Base-by-base conservation (phyloP, 2,797 vertebrate genomes). In the Trematomus bernacchii region DNA sequence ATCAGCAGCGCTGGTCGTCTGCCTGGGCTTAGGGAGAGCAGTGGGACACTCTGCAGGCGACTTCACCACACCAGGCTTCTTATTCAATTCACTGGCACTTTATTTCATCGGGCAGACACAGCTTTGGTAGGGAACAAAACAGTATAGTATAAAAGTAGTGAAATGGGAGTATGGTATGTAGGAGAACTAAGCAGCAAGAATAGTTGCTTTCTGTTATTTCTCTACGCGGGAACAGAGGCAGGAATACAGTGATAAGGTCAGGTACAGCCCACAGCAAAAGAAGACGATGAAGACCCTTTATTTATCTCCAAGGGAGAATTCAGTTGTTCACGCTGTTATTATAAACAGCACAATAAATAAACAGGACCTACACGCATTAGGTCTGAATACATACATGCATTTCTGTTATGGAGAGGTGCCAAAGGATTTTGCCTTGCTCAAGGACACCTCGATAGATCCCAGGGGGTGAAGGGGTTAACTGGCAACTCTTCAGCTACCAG, bases 1-100 rank as follows among this genome's bases (percentile, higher is more conserved):
- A 90, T 83, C 77, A 80, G 73, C 76, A 80, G 73, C 57, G 30
- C 15, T 65, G 58, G 73, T 51, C 12, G 30, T 61, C 40, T 10
- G 3, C 69, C 21, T 50, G 52, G 48, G 71, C 57, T 44, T 66
- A 50, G 59, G 33, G 30, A 65, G 65, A 68, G 70, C 60, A 53
- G 57, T 18, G 21, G 65, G 54, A 37, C 44, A 72, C 48, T 8
- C 10, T 42, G 10, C 37, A 23, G 65, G 21, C 21, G 1, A 33
- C 50, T 23, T 14, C 1, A 21, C 27, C 59, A n/a, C 21, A n/a
- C 43, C 2, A 52, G 48, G 27, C 40, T 60, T 18, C 48, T 27
- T 10, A 50, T 67, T 66, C 21, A 71, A 6, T 51, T 33, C 58
- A 48, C 54, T 53, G 19, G 18, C 37, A 74, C 13, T 79, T 80